These are phyloP conservation scores for Drosophila leonis DNA, from an alignment of 2,888 invertebrate species.

Conservation along the genomic window DNA sequence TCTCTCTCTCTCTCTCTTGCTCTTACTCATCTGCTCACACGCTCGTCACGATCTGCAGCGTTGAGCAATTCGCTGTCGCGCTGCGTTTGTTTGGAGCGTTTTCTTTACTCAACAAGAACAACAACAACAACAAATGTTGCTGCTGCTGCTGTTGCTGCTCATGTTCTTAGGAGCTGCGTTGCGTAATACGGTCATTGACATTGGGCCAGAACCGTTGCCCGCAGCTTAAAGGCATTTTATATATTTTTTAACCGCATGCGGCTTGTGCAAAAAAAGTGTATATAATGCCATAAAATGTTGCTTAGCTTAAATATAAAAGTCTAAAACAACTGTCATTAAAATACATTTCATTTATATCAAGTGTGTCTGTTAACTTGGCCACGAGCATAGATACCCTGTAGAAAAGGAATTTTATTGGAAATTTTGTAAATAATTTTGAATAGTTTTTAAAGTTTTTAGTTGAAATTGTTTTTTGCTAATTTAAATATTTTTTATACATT, in stretches of 20 bases:
- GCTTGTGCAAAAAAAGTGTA: constrained; percentile 38
- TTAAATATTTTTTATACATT: too few species aligned
- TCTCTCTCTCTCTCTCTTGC: constrained; percentile 8
- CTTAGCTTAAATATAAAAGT: constrained; percentile 22
- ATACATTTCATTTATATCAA: constrained; percentile 8
- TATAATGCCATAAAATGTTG: constrained; percentile 10
- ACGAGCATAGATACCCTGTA: neutral
- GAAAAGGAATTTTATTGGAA: neutral
- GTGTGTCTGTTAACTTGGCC: neutral
- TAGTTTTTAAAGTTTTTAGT: too few species aligned
- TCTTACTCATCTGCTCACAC: constrained; percentile 26
- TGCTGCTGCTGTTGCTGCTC: constrained; percentile 32
- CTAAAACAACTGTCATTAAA: constrained; percentile 25
- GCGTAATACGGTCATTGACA: constrained; percentile 83
- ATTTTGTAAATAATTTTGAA: neutral
- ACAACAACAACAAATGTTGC: constrained; percentile 24
- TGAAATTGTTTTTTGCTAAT: too few species aligned
- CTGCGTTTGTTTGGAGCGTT: constrained; percentile 58
- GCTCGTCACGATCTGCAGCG: constrained; percentile 73
- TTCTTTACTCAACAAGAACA: constrained; percentile 19
- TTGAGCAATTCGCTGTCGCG: constrained; percentile 61
- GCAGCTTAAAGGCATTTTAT: constrained; percentile 46
- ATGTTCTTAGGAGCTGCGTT: constrained; percentile 64
- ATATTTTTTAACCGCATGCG: constrained; percentile 20
- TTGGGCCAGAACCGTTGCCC: constrained; percentile 48